Conservation (phyloP, 2,113 vertebrate species). For the Gasterosteus aculeatus region DNA sequence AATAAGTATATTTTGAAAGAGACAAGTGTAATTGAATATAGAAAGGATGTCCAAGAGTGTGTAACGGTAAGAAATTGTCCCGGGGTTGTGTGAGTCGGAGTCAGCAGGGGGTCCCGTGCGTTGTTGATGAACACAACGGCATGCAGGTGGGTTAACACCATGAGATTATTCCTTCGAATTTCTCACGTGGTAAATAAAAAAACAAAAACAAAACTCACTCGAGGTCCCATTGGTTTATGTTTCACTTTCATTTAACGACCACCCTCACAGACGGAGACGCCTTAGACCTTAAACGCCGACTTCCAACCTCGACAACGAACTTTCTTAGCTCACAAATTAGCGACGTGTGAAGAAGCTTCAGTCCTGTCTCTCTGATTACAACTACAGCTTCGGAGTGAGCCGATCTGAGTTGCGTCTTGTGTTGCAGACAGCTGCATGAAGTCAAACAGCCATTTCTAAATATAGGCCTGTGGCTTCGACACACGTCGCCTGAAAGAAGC, state of each 20-base stretch:
- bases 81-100: no score
- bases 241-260: no score
- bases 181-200: neutral
- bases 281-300: no score
- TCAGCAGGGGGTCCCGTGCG: no score
- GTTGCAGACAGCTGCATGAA: slow-evolving; percentile 45
- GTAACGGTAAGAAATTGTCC: no score
- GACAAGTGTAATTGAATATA: no score
- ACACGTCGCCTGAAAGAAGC: slow-evolving; percentile 65
- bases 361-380: no score
- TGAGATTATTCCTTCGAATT: neutral
- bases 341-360: neutral
- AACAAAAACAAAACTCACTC: neutral
- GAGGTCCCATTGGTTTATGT: no score
- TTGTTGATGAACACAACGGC: no score
- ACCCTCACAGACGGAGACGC: neutral
- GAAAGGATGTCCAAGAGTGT: no score
- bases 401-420: neutral
- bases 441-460: slow-evolving; percentile 83
- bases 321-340: neutral
- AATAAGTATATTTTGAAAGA: no score
- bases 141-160: neutral
- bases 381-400: neutral
- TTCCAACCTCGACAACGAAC: neutral
- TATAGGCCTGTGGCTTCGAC: slow-evolving; percentile 83